These are phyloP conservation scores for Rotaria socialis DNA, from an alignment of 2,888 invertebrate species.

Conservation along the genomic window DNA sequence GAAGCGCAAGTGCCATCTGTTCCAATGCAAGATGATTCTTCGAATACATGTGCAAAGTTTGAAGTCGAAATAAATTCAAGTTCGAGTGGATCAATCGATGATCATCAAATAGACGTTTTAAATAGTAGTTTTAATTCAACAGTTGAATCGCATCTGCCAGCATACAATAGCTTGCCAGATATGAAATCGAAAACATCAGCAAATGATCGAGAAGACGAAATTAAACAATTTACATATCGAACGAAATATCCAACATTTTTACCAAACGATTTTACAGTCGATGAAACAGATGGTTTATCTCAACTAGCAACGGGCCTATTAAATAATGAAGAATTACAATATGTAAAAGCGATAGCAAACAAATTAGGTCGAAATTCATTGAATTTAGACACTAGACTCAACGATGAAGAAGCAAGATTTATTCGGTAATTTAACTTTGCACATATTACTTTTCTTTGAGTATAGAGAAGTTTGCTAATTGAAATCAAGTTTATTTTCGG, in stretches of 20 bases:
- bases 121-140: no score
- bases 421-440: background rate
- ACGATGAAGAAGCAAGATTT: background rate
- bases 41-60: background rate
- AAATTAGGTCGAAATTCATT: background rate
- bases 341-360: background rate
- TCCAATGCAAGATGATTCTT: background rate
- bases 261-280: background rate
- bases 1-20: background rate
- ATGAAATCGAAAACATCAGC: background rate
- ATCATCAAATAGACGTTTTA: background rate
- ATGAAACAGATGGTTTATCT: background rate
- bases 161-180: background rate
- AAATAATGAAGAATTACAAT: background rate
- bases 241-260: slow-evolving; percentile 16
- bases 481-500: no score
- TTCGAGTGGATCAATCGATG: no score
- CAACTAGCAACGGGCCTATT: background rate
- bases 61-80: background rate
- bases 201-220: background rate
- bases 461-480: no score
- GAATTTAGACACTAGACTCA: background rate
- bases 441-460: background rate
- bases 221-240: background rate
- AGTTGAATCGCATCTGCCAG: background rate